Evolutionary conservation across 2,113 vertebrate species (phyloP).

Genomic region (Canis aureus): DNA sequence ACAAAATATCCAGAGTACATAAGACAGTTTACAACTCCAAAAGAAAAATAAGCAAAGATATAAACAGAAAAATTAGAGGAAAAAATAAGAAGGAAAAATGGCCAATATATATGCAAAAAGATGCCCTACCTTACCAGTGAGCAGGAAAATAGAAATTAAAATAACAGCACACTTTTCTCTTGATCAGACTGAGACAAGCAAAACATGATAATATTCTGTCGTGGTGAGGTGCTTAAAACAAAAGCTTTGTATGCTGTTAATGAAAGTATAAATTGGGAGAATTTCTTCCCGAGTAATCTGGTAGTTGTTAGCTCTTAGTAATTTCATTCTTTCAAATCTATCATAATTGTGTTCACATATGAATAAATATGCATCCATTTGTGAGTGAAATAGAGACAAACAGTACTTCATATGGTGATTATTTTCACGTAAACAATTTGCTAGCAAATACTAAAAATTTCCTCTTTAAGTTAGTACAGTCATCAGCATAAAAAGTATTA

Average conservation of each 20-base stretch:
- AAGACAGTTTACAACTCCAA: background rate
- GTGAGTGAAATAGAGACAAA: background rate
- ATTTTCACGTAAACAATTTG: background rate
- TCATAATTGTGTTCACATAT: background rate
- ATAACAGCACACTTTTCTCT: background rate
- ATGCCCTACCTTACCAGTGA: background rate
- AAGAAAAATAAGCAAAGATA: background rate
- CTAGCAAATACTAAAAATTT: background rate
- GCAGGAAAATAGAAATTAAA: background rate
- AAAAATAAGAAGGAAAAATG: background rate
- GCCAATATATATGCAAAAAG: background rate
- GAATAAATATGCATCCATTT: background rate
- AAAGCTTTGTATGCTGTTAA: background rate
- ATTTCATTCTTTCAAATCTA: slow-evolving; percentile 18
- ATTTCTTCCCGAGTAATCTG: background rate
- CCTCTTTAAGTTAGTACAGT: background rate
- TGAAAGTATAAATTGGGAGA: background rate
- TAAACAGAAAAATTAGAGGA: background rate
- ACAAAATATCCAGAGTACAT: background rate
- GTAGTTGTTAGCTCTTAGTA: background rate
- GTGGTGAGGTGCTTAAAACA: background rate
- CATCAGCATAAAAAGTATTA: background rate
- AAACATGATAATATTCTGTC: background rate
- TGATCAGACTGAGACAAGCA: background rate
- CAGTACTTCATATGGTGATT: background rate